Conservation (phyloP, 2,113 vertebrate genomes). For the Petromus typicus region DNA sequence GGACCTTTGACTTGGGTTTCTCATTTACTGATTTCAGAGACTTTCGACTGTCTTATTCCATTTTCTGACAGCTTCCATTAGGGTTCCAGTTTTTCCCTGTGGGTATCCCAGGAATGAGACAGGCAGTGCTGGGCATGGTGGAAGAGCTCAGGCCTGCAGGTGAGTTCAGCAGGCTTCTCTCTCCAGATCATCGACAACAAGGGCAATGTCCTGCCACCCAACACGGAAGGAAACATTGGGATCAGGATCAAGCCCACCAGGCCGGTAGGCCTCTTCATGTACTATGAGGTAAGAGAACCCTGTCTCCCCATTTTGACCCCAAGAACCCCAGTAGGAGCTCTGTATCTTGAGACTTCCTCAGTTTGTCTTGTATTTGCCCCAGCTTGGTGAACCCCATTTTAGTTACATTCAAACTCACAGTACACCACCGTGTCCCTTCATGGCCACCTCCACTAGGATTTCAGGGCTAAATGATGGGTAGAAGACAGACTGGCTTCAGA, state of each 20-base stretch:
- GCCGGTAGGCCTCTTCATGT: constrained; percentile 88
- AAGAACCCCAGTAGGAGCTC: not conserved
- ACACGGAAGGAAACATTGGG: constrained; percentile 90
- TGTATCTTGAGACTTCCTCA: not conserved
- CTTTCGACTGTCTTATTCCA: not conserved
- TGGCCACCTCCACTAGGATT: not conserved
- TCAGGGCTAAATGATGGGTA: not conserved
- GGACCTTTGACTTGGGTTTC: not conserved
- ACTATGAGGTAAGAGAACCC: constrained; percentile 87
- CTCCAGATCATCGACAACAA: constrained; percentile 90
- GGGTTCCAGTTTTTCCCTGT: rapidly evolving
- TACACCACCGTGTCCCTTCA: not conserved
- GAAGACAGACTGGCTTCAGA: not conserved
- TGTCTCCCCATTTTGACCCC: not conserved
- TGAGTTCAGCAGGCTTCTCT: constrained; percentile 30
- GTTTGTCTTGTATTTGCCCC: not conserved
- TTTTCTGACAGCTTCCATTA: not conserved
- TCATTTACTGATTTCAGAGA: not conserved
- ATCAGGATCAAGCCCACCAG: constrained; percentile 89
- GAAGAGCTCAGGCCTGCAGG: too few species aligned
- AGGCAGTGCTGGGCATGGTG: not conserved
- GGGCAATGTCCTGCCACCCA: constrained; percentile 84
- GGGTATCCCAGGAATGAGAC: not conserved
- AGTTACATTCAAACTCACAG: not conserved
- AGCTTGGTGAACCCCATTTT: not conserved